Evolutionary conservation across 2,888 invertebrate genomes (phyloP), one percentile per base, ranked within the genome.

Genomic region (Andrena hattorfiana): DNA sequence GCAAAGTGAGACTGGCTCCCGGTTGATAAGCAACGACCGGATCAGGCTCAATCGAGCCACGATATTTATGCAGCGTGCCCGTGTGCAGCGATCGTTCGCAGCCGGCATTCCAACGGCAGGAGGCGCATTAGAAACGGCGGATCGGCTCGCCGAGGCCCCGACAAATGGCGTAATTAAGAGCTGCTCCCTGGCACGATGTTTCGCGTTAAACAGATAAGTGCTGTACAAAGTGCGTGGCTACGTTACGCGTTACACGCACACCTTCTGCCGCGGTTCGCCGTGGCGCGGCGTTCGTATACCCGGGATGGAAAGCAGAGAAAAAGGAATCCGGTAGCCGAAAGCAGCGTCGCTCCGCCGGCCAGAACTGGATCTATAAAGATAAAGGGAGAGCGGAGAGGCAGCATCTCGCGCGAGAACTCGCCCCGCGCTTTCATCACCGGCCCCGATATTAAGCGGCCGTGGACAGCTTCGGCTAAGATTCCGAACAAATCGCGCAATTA

Each of bases 401-500:
- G 23, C 28, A 51, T 35, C 26, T 48, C 54, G 56, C 20, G 69
- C 69, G 54, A 60, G 60, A 72, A 64, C 68, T 75, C 60, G 49
- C 64, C 48, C 28, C 60, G 67, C 20, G 30, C 74, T 71, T 68
- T 75, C 77, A 63, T 81, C 74, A 74, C 60, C 68, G 51, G 20
- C 23, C 42, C 20, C 49, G 68, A 71, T 80, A 82, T 67, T 66
- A 42, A 71, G 51, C 48, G 59, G 23, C n/a, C 56, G 56, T 59
- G 30, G 10, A 56, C 48, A 16, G 59, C 20, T 60, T 63, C 30
- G 49, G 42, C 13, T 60, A 49, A 70, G 84, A 78, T 81, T 64
- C 71, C 72, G 76, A 77, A 87, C 86, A 86, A 86, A 87, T 86
- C 84, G 85, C 59, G 64, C 77, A 85, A 86, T 86, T 85, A 87